Evolutionary conservation across 2,888 invertebrate species (phyloP).

Genomic region (Rhogogaster chlorosoma): DNA sequence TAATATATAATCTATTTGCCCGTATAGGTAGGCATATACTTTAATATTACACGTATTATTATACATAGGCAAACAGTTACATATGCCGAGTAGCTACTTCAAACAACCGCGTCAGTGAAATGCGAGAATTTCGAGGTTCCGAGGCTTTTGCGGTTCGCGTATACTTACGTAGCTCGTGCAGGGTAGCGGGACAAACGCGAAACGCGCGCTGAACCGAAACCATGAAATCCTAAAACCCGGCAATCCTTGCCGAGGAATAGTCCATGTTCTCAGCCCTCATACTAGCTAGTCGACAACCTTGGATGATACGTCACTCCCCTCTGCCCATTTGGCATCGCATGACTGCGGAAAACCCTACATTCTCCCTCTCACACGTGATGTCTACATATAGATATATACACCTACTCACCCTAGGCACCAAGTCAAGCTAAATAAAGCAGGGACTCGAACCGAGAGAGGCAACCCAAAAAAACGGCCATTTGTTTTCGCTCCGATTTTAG

Average conservation of each 20-base stretch:
- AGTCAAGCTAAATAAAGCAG: constrained; percentile 36
- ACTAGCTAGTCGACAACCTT: neutral
- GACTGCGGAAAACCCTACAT: constrained; percentile 53
- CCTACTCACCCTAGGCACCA: neutral
- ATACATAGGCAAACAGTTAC: constrained; percentile 8
- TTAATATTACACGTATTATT: constrained; percentile 4
- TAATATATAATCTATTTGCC: neutral
- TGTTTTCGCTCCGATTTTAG: neutral
- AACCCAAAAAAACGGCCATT: neutral
- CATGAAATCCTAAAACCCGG: constrained; percentile 28
- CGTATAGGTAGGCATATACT: neutral
- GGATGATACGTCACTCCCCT: constrained; percentile 40
- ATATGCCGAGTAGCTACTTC: neutral
- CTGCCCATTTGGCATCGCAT: constrained; percentile 25
- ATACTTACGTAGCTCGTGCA: neutral
- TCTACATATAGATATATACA: neutral
- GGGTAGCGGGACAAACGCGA: neutral
- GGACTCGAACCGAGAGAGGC: constrained; percentile 5
- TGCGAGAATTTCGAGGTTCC: constrained; percentile 23
- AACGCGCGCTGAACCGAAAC: constrained; percentile 17
- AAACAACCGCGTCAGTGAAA: constrained; percentile 10
- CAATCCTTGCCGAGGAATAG: constrained; percentile 28
- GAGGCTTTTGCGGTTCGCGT: constrained; percentile 26
- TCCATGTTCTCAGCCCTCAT: constrained; percentile 14
- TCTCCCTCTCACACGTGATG: constrained; percentile 11